These are phyloP conservation scores for Axis porcinus DNA, from an alignment of 2,113 vertebrate species.

Conservation along the genomic window DNA sequence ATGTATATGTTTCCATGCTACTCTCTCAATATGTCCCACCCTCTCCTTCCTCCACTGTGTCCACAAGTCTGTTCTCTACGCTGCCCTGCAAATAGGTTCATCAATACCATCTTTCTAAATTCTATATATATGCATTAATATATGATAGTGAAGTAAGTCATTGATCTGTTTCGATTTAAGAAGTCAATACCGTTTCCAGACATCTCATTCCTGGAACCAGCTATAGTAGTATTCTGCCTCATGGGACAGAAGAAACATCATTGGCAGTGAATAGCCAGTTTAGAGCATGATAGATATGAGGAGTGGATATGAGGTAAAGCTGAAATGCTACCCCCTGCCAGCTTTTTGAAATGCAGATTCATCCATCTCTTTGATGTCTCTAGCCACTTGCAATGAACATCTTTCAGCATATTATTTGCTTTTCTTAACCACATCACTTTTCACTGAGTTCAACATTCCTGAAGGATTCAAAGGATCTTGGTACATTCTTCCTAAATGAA, in stretches of 20 bases:
- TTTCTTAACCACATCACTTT: slow-evolving; percentile 63
- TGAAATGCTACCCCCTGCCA: slow-evolving; percentile 31
- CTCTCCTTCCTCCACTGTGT: not conserved
- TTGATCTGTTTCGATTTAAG: slow-evolving; percentile 16
- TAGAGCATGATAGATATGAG: not conserved
- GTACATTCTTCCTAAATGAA: slow-evolving; percentile 66
- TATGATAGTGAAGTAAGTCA: not conserved
- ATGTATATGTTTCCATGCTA: not conserved
- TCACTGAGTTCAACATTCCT: slow-evolving; percentile 63
- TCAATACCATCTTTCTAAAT: not conserved
- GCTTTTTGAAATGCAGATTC: slow-evolving; percentile 63
- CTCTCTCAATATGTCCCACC: not conserved
- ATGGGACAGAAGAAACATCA: not conserved
- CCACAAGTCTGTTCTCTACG: no score
- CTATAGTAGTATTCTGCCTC: not conserved
- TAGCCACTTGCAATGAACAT: slow-evolving; percentile 49
- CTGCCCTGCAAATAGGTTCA: not conserved
- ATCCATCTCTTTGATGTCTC: slow-evolving; percentile 61
- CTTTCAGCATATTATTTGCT: slow-evolving; percentile 57
- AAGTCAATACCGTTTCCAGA: slow-evolving; percentile 12
- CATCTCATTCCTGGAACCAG: not conserved
- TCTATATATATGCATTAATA: not conserved
- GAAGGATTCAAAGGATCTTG: slow-evolving; percentile 63
- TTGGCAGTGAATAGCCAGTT: not conserved
- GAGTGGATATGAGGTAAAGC: not conserved